Base-by-base conservation (phyloP, 2,888 invertebrate genomes). In the Eucriotettix oculatus region DNA sequence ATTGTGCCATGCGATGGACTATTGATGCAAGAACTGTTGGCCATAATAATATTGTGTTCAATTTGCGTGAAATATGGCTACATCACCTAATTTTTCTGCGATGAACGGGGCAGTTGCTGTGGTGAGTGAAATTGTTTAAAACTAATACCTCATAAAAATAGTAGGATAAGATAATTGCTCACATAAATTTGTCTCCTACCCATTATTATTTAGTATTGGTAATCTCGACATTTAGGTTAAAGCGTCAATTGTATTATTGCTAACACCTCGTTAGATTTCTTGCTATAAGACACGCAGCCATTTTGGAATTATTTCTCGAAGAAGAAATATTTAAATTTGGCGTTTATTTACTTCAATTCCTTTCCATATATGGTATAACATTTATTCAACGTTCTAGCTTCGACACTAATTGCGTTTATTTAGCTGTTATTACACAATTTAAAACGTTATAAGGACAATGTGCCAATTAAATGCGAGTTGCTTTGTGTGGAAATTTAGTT, bases 71-170 rank as follows among this genome's bases (percentile, higher is more conserved):
- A 54, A 17, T 40, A 62, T 62, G 62, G 59, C 60, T 57, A 53
- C 60, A 42, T 56, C 57, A 42, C 16, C 58, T 52, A 55, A 58
- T 58, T 62, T 54, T 56, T 57, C 54, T 48, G 48, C 60, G 65
- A 72, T 73, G 72, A 73, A 73, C 67, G 72, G 72, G 64, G 69
- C 70, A 63, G 68, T 71, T 69, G 68, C 70, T 57, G 69, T 72
- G 72, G 72, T 73, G 59, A 70, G 69, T 66, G 41, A 40, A 54
- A 52, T 52, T 52, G 16, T n/a, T 16, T 10, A 52, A n/a, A 16
- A 10, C 29, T 29, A 29, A 29, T 29, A 7, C 29, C 3, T 29
- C 29, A 29, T 29, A 29, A 29, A 5, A 5, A 5, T 29, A 5
- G 2, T 29, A 2, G 3, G 29, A 5, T 5, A 29, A 29, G 29